Conservation (phyloP, 2,888 invertebrate genomes). For the Lochmaea capreae region DNA sequence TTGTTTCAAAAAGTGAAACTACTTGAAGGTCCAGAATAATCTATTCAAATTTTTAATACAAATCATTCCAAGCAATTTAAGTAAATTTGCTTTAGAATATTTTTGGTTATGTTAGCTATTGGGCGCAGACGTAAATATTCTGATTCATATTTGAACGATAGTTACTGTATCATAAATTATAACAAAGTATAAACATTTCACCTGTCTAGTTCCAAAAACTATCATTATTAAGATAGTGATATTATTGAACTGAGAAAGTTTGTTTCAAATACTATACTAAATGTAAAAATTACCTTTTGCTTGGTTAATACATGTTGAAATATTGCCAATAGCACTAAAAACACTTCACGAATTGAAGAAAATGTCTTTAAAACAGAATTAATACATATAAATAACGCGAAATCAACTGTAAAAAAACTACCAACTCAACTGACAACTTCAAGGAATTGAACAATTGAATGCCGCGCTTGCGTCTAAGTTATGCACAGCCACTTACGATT, state of each 20-base stretch:
- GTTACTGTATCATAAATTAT: neutral
- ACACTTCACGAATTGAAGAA: neutral
- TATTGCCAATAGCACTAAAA: neutral
- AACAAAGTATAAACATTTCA: neutral
- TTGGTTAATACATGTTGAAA: neutral
- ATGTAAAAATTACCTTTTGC: neutral
- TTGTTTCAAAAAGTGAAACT: neutral
- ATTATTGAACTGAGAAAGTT: neutral
- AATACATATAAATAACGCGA: too few species aligned
- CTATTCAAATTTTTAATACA: too few species aligned
- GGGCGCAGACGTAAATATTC: neutral
- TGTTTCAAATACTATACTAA: neutral
- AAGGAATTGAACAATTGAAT: too few species aligned
- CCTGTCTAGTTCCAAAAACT: constrained; percentile 3
- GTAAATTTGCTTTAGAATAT: neutral
- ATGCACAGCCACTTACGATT: too few species aligned
- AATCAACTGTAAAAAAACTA: too few species aligned
- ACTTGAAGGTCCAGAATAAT: neutral
- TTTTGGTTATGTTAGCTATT: neutral
- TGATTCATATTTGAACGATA: neutral
- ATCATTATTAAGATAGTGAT: neutral
- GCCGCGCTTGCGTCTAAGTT: too few species aligned
- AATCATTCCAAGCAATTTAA: too few species aligned
- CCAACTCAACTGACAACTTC: too few species aligned
- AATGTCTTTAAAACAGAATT: neutral